Conservation (phyloP, 2,888 invertebrate species). For the Drosophila bunnanda region DNA sequence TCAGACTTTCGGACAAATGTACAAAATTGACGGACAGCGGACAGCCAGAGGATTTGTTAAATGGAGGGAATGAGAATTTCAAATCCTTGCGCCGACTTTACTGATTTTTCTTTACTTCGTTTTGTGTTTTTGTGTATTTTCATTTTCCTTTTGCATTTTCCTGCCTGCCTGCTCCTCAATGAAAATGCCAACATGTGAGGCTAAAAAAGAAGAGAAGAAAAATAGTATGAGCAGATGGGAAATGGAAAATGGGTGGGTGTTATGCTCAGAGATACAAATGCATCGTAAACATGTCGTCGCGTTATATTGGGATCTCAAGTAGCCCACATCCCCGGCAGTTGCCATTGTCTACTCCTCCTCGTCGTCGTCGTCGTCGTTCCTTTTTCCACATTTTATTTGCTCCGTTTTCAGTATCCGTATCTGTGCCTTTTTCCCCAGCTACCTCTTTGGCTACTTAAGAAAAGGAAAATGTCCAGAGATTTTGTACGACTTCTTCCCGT, state of each 20-base stretch:
- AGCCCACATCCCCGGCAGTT: constrained; percentile 52
- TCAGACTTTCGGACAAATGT: background rate
- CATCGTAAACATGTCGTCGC: constrained; percentile 71
- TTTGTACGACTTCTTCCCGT: background rate
- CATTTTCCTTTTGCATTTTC: background rate
- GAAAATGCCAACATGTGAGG: constrained; percentile 61
- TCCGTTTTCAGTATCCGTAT: constrained; percentile 13
- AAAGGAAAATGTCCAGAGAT: constrained; percentile 5
- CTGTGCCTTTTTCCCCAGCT: background rate
- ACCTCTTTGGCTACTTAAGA: constrained; percentile 19
- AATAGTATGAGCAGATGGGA: background rate
- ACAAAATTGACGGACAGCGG: constrained; percentile 20
- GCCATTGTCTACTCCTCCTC: constrained; percentile 35
- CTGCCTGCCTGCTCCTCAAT: constrained; percentile 37
- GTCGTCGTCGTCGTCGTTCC: background rate
- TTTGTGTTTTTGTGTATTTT: constrained; percentile 17
- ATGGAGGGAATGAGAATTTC: constrained; percentile 24
- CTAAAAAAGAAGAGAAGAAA: constrained; percentile 26
- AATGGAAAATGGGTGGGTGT: constrained; percentile 10
- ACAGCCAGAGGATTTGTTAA: constrained; percentile 20
- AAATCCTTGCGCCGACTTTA: constrained; percentile 48
- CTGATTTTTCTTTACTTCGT: constrained; percentile 52
- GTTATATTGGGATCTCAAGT: constrained; percentile 66
- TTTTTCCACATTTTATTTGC: constrained; percentile 24
- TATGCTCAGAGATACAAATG: constrained; percentile 49